Conservation (phyloP, 2,113 vertebrate genomes). For the Hystrix brachyura region DNA sequence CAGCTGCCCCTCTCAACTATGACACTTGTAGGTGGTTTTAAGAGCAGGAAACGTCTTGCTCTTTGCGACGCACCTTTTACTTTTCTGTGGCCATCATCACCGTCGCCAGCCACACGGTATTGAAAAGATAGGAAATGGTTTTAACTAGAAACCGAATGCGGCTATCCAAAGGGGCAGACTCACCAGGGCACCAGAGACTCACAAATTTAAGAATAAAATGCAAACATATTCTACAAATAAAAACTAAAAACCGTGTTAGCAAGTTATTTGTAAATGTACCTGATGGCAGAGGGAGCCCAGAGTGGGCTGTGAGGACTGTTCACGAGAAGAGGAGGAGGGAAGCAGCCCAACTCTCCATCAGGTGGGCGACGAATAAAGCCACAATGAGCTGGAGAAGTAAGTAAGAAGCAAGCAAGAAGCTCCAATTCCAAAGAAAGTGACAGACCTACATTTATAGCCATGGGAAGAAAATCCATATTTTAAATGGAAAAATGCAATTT, state of each 20-base stretch:
- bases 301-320: neutral
- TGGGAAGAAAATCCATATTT: neutral
- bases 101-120: neutral
- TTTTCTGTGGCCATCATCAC: neutral
- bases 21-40: neutral
- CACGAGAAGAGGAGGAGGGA: conserved; percentile 10
- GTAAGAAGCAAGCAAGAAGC: neutral
- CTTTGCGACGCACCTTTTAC: neutral
- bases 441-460: neutral
- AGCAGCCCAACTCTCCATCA: neutral
- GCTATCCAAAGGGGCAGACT: neutral
- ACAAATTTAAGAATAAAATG: neutral
- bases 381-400: neutral
- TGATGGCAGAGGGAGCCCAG: neutral
- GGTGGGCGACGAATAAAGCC: neutral
- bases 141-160: neutral
- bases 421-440: neutral
- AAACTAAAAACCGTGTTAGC: neutral
- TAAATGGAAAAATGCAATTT: neutral
- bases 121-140: neutral
- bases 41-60: neutral
- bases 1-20: neutral
- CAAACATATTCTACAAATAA: neutral
- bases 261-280: conserved; percentile 39
- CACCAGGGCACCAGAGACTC: neutral